Conservation (phyloP, 2,797 vertebrate genomes). For the Miichthys miiuy region DNA sequence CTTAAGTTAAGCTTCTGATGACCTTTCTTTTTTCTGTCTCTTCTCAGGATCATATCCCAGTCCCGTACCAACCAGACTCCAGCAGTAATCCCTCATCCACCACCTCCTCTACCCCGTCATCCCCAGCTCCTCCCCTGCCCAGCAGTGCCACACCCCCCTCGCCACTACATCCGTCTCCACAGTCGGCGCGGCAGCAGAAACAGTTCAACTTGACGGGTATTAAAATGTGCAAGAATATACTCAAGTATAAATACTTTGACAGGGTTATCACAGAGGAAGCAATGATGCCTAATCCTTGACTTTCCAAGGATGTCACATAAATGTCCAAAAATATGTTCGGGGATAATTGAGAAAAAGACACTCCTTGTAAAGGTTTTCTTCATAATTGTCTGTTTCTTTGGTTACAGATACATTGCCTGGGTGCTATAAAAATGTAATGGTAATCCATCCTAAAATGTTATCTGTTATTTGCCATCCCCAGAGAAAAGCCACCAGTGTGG, state of each 20-base stretch:
- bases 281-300: not conserved
- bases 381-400: not conserved
- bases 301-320: not conserved
- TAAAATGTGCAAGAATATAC: not conserved
- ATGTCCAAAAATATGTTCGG: not conserved
- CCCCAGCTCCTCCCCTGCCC: slow-evolving; percentile 95
- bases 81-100: slow-evolving; percentile 99
- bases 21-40: slow-evolving; percentile 31
- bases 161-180: slow-evolving; percentile 94
- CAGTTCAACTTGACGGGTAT: slow-evolving; percentile 97
- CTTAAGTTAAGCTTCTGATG: not conserved
- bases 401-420: not conserved
- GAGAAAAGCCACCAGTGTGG: no score
- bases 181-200: slow-evolving; percentile 95
- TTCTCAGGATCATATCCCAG: slow-evolving; percentile 94
- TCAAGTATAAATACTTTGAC: not conserved
- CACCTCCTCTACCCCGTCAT: slow-evolving; percentile 97
- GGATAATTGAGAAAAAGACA: not conserved
- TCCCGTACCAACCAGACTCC: slow-evolving; percentile 98
- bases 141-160: slow-evolving; percentile 96
- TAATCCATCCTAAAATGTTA: not conserved
- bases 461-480: not conserved
- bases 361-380: not conserved
- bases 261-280: not conserved
- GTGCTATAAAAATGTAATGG: not conserved